Base-by-base conservation (phyloP, 2,797 vertebrate species). In the Liasis olivaceus region DNA sequence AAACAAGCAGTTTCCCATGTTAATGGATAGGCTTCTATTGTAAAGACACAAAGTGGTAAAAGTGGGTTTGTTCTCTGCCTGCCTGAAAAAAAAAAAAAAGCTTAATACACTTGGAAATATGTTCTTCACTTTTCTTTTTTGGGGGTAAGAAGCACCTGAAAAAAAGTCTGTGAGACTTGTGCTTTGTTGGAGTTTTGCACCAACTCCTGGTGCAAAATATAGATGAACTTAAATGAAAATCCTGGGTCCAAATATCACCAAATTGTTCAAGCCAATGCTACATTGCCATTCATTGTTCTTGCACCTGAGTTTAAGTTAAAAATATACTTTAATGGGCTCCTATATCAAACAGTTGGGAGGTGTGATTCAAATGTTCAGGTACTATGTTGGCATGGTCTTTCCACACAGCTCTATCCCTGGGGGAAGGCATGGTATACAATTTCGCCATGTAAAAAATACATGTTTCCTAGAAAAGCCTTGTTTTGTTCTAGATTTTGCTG, bases 1-100 rank as follows among this genome's bases (percentile, higher is more conserved):
- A 98, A 97, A 97, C 97, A 97, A 95, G 96, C 97, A 96, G 94
- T 96, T 97, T 97, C 95, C 96, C 95, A 92, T 97, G 97, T 97
- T 98, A 98, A 97, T 97, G 96, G 96, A 95, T 96, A 94, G 95
- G 95, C 90, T 97, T 94, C 96, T 91, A 98, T 98, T 98, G 97
- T 97, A 96, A 94, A 94, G 95, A 95, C 88, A 92, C 92, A 93
- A 93, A 96, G 95, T 97, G 94, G 94, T 95, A 93, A 95, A 95
- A 96, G 95, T 95, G 94, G 90, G 94, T 96, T 96, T 96, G 96
- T 96, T 96, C 97, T 96, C 91, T 0, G 42, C 17, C 92, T 93
- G 95, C 87, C 90, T 95, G 94, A 59, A 95, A 7, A 9, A 5
- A 7, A 9, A 5, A 31, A 36, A 81, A 97, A 96, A 96, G 90